phyloP scores from a whole-genome alignment of 2,888 invertebrate species.

The Microctonus aethiopoides region DNA sequence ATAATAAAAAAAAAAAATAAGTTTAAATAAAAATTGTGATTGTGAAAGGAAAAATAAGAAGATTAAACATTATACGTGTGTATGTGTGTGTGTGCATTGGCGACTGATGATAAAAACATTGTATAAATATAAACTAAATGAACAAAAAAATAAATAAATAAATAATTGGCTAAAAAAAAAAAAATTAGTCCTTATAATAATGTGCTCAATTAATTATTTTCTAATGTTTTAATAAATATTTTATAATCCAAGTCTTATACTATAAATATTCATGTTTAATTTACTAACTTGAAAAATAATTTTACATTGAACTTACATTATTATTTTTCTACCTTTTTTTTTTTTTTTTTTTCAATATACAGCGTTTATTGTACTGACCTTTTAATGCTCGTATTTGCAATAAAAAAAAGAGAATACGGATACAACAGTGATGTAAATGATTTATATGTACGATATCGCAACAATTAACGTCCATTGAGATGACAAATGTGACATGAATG shows the following conservation, averaged over 20 bases:
- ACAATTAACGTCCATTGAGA: neutral
- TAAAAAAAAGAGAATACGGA: neutral
- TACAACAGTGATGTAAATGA: neutral
- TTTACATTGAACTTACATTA: neutral
- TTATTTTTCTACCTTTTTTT: neutral
- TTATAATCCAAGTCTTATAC: neutral
- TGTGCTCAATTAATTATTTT: constrained; percentile 8
- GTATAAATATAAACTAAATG: neutral
- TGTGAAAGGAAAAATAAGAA: neutral
- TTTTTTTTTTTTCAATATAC: neutral
- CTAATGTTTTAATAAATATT: neutral
- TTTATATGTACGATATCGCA: neutral
- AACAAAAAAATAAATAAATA: neutral
- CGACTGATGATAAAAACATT: constrained; percentile 12
- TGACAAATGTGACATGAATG: constrained; percentile 14
- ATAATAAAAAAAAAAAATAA: neutral
- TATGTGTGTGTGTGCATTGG: neutral
- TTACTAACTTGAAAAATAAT: neutral
- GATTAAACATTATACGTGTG: neutral
- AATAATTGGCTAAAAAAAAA: too few relatives aligned
- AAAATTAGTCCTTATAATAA: constrained; percentile 1
- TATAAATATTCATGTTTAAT: neutral
- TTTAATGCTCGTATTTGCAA: neutral
- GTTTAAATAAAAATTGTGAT: too few relatives aligned
- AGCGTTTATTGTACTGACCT: neutral